Percentiles rank a stretch among this genome's conserved stretches.
phyloP scores from a whole-genome alignment of 1,140 invertebrate species.

The Lepidurus packardi region DNA sequence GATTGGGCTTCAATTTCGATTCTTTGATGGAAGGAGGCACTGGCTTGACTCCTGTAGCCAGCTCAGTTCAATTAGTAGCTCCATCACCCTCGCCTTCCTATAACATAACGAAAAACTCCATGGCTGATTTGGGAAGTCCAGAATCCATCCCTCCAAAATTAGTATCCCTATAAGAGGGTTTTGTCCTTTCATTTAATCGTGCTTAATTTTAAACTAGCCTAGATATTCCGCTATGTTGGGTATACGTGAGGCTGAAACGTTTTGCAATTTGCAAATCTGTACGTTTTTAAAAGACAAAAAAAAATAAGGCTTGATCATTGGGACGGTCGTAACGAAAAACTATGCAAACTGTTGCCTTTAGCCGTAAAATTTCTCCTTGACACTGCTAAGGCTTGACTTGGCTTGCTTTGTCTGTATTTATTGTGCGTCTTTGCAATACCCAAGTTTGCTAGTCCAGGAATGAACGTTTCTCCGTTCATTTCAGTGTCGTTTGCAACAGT shows the following conservation, averaged over 20 bases:
- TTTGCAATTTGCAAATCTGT: background rate
- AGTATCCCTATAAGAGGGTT: conserved; percentile 59
- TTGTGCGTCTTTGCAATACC: background rate
- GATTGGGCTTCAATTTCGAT: conserved; percentile 80
- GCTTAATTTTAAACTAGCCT: background rate
- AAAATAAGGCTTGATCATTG: background rate
- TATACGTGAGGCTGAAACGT: background rate
- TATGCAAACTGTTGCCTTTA: conserved; percentile 7
- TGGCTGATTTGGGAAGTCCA: conserved; percentile 59
- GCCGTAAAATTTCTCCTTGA: background rate
- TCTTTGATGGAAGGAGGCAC: conserved; percentile 88
- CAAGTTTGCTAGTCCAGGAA: conserved; percentile 21
- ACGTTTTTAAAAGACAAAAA: background rate
- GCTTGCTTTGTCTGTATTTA: conserved; percentile 18
- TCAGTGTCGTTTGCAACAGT: background rate
- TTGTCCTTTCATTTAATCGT: background rate
- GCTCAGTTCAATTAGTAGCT: conserved; percentile 31
- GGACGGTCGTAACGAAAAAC: background rate
- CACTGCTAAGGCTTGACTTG: background rate
- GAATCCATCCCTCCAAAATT: conserved; percentile 64
- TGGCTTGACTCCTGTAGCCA: conserved; percentile 69
- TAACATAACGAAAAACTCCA: conserved; percentile 37
- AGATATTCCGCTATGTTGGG: background rate
- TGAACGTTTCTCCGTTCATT: background rate
- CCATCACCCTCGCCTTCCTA: conserved; percentile 33